Evolutionary conservation across 2,797 vertebrate genomes (phyloP).

Genomic region (Enteromius treurensis): DNA sequence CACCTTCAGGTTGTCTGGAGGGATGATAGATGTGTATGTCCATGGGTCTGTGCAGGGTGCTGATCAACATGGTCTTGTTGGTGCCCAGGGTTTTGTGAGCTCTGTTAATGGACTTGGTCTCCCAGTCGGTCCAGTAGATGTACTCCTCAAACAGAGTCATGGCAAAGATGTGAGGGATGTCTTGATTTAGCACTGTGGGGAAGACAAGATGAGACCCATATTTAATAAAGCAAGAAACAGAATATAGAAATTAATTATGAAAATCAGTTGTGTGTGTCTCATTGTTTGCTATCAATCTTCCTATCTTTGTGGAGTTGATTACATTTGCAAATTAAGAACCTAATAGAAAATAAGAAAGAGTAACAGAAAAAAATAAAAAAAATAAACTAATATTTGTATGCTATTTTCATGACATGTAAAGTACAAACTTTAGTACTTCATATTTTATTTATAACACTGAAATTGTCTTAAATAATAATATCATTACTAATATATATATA

Average conservation of each 20-base stretch:
- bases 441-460: too few relatives aligned
- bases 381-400: background rate
- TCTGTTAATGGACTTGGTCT: conserved; percentile 97
- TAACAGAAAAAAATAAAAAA: background rate
- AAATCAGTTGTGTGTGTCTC: background rate
- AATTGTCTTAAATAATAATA: too few relatives aligned
- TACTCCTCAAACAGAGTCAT: conserved; percentile 98
- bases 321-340: background rate
- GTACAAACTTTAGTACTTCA: background rate
- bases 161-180: conserved; percentile 98
- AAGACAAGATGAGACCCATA: conserved; percentile 58
- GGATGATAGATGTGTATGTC: conserved; percentile 91
- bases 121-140: conserved; percentile 99
- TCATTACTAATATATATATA: too few relatives aligned
- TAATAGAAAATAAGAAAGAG: background rate
- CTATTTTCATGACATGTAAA: background rate
- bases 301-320: background rate
- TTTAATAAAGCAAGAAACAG: background rate
- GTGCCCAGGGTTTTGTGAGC: conserved; percentile 87
- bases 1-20: conserved; percentile 84
- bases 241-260: background rate
- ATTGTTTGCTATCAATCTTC: background rate
- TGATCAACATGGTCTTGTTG: conserved; percentile 93
- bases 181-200: conserved; percentile 66
- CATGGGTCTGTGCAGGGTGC: conserved; percentile 96